These are phyloP conservation scores for Drosophila bocqueti DNA, from an alignment of 1,140 invertebrate genomes.

Conservation along the genomic window DNA sequence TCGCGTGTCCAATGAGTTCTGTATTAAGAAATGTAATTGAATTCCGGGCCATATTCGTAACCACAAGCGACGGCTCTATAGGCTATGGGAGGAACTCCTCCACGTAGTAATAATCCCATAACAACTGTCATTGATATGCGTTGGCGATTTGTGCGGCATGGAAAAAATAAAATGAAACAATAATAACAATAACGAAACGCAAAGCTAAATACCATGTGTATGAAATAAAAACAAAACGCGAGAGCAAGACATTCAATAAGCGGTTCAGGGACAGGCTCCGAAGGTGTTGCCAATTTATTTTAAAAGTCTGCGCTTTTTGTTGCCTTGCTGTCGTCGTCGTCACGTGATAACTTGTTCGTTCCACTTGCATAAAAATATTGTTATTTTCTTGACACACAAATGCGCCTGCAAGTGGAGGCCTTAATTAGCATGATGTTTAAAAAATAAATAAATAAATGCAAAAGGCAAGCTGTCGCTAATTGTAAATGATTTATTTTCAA, in stretches of 20 bases:
- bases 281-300: constrained; percentile 81
- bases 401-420: constrained; percentile 48
- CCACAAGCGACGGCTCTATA: constrained; percentile 14
- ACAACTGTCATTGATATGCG: constrained; percentile 40
- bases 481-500: constrained; percentile 37
- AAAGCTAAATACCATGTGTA: constrained; percentile 23
- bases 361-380: constrained; percentile 64
- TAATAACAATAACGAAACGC: constrained; percentile 16
- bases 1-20: constrained; percentile 33
- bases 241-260: constrained; percentile 71
- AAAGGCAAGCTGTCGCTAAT: constrained; percentile 17
- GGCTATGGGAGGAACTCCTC: constrained; percentile 9
- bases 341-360: constrained; percentile 78
- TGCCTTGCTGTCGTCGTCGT: constrained; percentile 44
- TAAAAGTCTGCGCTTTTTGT: constrained; percentile 60
- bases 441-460: constrained; percentile 36
- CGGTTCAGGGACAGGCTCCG: constrained; percentile 72
- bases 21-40: constrained; percentile 46
- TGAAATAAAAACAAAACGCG: constrained; percentile 30
- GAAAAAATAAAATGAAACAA: constrained; percentile 24
- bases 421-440: constrained; percentile 48
- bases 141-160: constrained; percentile 29
- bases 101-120: constrained; percentile 9
- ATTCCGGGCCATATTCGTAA: constrained; percentile 37
- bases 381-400: constrained; percentile 56